These are phyloP conservation scores for Zoanthus gigantus DNA, from an alignment of 92 coral and sea anemone species.

Conservation along the genomic window DNA sequence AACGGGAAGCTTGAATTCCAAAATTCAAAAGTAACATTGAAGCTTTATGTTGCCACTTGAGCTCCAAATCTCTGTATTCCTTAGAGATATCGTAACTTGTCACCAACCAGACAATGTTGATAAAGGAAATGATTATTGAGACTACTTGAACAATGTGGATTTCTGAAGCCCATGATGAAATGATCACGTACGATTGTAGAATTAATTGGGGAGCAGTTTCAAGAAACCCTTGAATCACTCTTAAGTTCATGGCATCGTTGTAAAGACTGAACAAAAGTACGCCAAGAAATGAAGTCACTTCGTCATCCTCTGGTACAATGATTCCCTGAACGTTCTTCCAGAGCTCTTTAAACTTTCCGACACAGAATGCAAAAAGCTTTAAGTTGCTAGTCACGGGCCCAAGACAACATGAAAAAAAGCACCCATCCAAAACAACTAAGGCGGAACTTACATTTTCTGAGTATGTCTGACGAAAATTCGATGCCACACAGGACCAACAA, in stretches of 20 bases:
- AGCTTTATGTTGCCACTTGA: constrained; percentile 33
- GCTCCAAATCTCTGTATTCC: constrained; percentile 46
- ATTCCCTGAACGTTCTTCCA: constrained; percentile 39
- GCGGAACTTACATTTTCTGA: constrained; percentile 32
- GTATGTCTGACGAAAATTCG: constrained; percentile 41
- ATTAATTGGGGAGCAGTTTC: constrained; percentile 31
- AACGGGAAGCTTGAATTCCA: constrained; percentile 41
- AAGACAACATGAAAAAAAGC: constrained; percentile 31
- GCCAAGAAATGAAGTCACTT: constrained; percentile 41
- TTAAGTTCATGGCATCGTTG: constrained; percentile 38
- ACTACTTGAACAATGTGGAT: constrained; percentile 22
- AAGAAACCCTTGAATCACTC: constrained; percentile 38
- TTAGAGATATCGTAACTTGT: constrained; percentile 43
- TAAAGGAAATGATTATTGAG: constrained; percentile 28
- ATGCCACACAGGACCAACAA: constrained; percentile 44
- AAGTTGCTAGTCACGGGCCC: constrained; percentile 45
- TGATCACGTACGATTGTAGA: constrained; percentile 42
- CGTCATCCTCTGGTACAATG: constrained; percentile 40
- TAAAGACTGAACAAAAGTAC: constrained; percentile 29
- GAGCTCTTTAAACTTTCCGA: constrained; percentile 31
- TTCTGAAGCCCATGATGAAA: constrained; percentile 16
- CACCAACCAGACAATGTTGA: constrained; percentile 30
- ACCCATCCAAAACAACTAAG: constrained; percentile 19
- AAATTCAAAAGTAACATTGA: constrained; percentile 19
- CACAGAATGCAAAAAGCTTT: constrained; percentile 37